Evolutionary conservation across 1,140 invertebrate species (phyloP), one percentile per base, ranked within the genome.

Genomic region (Hesperophylax magnus): DNA sequence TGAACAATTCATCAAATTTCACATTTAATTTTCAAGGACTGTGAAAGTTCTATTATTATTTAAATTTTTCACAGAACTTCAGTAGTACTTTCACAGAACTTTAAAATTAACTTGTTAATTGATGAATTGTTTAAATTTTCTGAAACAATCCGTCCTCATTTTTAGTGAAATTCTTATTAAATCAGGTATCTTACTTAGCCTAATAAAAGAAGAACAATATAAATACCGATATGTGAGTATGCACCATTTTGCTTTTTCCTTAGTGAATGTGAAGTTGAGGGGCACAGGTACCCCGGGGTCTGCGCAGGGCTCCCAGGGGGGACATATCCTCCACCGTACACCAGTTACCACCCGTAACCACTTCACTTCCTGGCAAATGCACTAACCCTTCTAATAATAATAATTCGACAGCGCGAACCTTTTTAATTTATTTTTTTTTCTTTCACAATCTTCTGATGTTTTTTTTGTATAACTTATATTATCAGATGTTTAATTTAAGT

Each of bases 201-300:
- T 47, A 47, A 47, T 47, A 47, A 47, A 47, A 47, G 2, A 47
- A 47, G 11, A 47, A 47, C 2, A 47, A 11, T 47, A 47, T 47
- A 47, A 47, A 47, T 72, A 72, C 69, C 69, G 69, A 72, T 72
- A 72, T 15, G 14, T 53, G 69, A 72, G 17, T 54, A 17, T 54
- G 69, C 69, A 72, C 27, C 69, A 72, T 72, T 53, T 72, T 24
- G 69, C 47, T 53, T 20, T 52, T 27, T 72, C 15, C 47, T 72
- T 20, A 72, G 52, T 18, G 34, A 34, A 24, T 65, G 27, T 27
- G 63, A 15, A 27, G 11, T 17, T 18, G 11, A 8, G 31, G 65
- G 65, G 65, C 31, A 7, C 17, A 53, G 11, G 24, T 14, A 18
- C 47, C 39, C 31, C 69, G 39, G 69, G 47, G 69, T n/a, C 39